Evolutionary conservation across 2,888 invertebrate species (phyloP), one percentile per base, ranked within the genome.

Genomic region (Trisateles emortualis): DNA sequence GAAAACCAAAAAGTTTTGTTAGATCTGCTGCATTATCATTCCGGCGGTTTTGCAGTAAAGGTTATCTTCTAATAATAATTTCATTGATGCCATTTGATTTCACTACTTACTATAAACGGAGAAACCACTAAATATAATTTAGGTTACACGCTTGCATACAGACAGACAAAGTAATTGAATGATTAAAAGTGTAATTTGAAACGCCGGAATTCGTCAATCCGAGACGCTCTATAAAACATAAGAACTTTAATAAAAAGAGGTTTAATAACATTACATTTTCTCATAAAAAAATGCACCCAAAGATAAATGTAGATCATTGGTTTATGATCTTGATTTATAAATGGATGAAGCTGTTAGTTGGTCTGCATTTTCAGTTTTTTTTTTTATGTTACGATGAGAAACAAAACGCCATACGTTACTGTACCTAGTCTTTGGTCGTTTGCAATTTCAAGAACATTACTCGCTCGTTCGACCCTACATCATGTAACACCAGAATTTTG

Each of bases 21-120:
- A 52, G 46, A 45, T 64, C 53, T 61, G 35, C 47, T 72, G 65
- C 59, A 60, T 57, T 61, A 57, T 45, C 47, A 62, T 73, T 73
- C 57, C 52, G 55, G 43, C 55, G 46, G 39, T 55, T 59, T 57
- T 48, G 56, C 55, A 58, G 49, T 55, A 52, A 57, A 55, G 59
- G 59, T 63, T 63, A 52, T 43, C 41, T 32, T 54, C 52, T 50
- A 64, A 54, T 58, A 54, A 60, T 58, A 54, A 59, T 59, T 59
- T 59, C 53, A 59, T 62, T 60, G 60, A 62, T 61, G 47, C 39
- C 48, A 57, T 59, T 66, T 40, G 53, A 52, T 71, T 73, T 62
- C 57, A 56, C 64, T 61, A 54, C 45, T 64, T 51, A 50, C 11
- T 16, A 19, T 50, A 44, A 48, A 30, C 40, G 29, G 62, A 53